Percentiles rank a stretch among this genome's conserved stretches.
These are phyloP conservation scores for Dorcus hopei DNA, from an alignment of 2,888 invertebrate genomes.

Conservation along the genomic window DNA sequence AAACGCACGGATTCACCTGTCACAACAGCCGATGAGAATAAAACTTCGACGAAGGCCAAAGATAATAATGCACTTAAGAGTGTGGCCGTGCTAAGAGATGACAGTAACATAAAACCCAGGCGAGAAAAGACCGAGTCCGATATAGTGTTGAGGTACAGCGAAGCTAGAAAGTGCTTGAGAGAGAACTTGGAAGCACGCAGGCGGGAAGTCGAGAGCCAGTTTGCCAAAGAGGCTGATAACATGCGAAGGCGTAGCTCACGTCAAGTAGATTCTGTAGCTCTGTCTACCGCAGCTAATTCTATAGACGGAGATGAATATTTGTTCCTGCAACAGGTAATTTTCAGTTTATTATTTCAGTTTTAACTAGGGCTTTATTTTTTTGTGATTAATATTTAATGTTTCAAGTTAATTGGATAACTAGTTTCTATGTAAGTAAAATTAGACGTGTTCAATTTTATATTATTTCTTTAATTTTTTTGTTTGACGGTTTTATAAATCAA, in stretches of 20 bases:
- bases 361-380: constrained; percentile 3
- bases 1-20: constrained; percentile 44
- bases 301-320: constrained; percentile 48
- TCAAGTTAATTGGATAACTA: background rate
- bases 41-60: background rate
- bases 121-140: constrained; percentile 88
- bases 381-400: background rate
- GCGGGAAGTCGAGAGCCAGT: constrained; percentile 49
- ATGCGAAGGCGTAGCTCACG: constrained; percentile 51
- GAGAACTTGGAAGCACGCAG: constrained; percentile 51
- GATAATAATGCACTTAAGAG: constrained; percentile 34
- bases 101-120: constrained; percentile 61
- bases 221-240: constrained; percentile 47
- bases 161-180: constrained; percentile 52
- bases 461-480: background rate
- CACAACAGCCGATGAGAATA: background rate
- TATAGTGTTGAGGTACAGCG: constrained; percentile 69
- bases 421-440: no score
- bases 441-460: background rate
- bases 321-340: constrained; percentile 47
- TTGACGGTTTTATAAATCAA: no score
- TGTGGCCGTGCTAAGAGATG: constrained; percentile 28
- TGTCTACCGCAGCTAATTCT: constrained; percentile 38
- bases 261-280: constrained; percentile 46
- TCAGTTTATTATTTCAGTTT: constrained; percentile 16